phyloP scores from a whole-genome alignment of 2,888 invertebrate species.

The Mimas tiliae region DNA sequence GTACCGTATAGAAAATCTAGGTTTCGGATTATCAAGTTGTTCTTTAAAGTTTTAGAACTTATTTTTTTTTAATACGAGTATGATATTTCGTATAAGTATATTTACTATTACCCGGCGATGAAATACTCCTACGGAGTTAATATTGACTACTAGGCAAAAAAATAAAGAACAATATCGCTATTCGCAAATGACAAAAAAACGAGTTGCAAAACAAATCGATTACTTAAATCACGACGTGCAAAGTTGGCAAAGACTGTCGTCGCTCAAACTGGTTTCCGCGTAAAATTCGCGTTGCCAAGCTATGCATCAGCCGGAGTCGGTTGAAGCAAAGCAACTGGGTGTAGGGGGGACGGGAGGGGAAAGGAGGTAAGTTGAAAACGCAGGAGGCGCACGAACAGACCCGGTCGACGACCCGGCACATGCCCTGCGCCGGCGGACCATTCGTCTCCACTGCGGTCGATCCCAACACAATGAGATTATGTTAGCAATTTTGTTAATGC shows the following conservation, averaged over 20 bases:
- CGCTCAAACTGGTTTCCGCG: constrained; percentile 78
- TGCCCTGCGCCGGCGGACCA: constrained; percentile 79
- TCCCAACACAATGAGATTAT: constrained; percentile 71
- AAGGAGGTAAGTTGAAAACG: constrained; percentile 69
- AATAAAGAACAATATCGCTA: constrained; percentile 10
- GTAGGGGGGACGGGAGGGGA: constrained; percentile 58
- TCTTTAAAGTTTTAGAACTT: too few relatives aligned
- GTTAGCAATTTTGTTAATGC: constrained; percentile 52
- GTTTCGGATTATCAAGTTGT: too few relatives aligned
- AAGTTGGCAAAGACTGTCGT: constrained; percentile 66
- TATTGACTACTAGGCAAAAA: constrained; percentile 1
- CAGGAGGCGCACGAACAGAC: constrained; percentile 80
- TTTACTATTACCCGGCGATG: not conserved
- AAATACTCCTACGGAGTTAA: not conserved
- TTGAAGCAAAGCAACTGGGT: constrained; percentile 65
- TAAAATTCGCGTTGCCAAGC: constrained; percentile 81
- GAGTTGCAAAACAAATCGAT: constrained; percentile 46
- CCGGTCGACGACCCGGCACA: constrained; percentile 82
- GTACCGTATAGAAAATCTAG: too few relatives aligned
- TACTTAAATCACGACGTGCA: constrained; percentile 53
- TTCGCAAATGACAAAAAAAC: constrained; percentile 29
- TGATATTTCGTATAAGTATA: too few relatives aligned
- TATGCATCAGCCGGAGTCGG: constrained; percentile 79
- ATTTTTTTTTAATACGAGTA: too few relatives aligned
- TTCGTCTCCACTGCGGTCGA: constrained; percentile 67